Base-by-base conservation (phyloP, 2,797 vertebrate species). In the Pelochelys cantorii region DNA sequence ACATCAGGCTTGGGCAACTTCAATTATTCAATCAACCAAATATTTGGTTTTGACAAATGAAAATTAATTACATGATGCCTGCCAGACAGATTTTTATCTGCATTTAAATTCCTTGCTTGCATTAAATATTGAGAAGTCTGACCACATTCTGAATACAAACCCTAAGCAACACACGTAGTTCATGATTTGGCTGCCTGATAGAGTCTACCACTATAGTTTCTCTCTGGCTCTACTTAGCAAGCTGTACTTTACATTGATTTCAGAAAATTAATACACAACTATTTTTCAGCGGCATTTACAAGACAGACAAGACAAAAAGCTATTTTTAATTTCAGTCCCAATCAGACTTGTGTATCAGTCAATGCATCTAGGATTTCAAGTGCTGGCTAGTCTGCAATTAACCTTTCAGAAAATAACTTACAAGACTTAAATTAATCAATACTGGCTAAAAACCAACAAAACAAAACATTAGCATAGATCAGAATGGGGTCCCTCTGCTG, bases 371-470 rank as follows among this genome's bases (percentile, higher is more conserved):
- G 56, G 83, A 90, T 95, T 91, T 87, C 78, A 91, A 15, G 59
- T 94, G 86, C 15, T 83, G 90, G 94, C 94, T 90, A 93, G 81
- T 94, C 83, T 89, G 86, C 88, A 94, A 96, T 92, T 91, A 93
- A 88, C 91, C 85, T 94, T 85, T 80, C 83, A 65, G 56, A 81
- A 86, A 87, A 92, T 94, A 71, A 94, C 75, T 92, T 90, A 93
- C 79, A 85, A 81, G 18, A 14, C 17, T 56, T 0, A 2, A 93
- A 92, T 92, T 90, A 85, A 29, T 78, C 88, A 85, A 31, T 78
- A 78, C 52, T 88, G 87, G 83, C 86, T 89, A 96, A 97, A 93
- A n/a, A n/a, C 56, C 56, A 18, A 56, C 29, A 62, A n/a, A n/a
- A 65, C 62, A 65, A 65, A 65, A 65, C 8, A 15, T 15, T n/a